Base-by-base conservation (phyloP, 2,888 invertebrate species). In the Agrochola circellaris region DNA sequence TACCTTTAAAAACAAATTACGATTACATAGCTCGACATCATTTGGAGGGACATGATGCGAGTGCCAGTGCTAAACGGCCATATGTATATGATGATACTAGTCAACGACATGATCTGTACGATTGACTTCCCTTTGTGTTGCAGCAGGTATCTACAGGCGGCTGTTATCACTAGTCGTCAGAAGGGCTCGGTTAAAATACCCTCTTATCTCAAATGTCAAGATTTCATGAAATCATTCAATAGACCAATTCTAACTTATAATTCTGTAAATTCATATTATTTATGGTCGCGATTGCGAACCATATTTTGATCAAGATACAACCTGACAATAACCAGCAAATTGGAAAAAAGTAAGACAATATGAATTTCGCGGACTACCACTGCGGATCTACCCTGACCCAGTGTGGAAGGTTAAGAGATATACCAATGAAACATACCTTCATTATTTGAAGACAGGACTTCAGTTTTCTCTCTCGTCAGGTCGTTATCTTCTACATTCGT, bases 381-480 rank as follows among this genome's bases (percentile, higher is more conserved):
- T 38, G 38, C 38, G 7, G 38, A 7, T 38, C 38, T 7, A 38
- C 38, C 34, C 34, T 34, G 5, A 17, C 26, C 58, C 15, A 30
- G 8, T 8, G 26, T 60, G 15, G 15, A 17, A 20, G 17, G 13
- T 51, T 72, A 20, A 0, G 0, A 56, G 13, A 61, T 26, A 15
- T 2, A 26, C 2, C 26, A 8, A 15, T n/a, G 2, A 45, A 6
- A 77, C 87, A 85, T 86, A 94, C 93, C 94, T 90, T 91, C 83
- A 66, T 80, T 74, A 79, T 77, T 87, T 81, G 89, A 91, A 92
- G 90, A 90, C 84, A 80, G n/a, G 0, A 6, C 61, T 38, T 67
- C 64, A 69, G 9, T 13, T 0, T 42, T 61, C 11, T 60, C 68
- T 34, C 51, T 54, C 0, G 20, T 17, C n/a, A 5, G 42, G 15